Conservation (phyloP, 2,797 vertebrate genomes). For the Enteromius thamalakanensis region DNA sequence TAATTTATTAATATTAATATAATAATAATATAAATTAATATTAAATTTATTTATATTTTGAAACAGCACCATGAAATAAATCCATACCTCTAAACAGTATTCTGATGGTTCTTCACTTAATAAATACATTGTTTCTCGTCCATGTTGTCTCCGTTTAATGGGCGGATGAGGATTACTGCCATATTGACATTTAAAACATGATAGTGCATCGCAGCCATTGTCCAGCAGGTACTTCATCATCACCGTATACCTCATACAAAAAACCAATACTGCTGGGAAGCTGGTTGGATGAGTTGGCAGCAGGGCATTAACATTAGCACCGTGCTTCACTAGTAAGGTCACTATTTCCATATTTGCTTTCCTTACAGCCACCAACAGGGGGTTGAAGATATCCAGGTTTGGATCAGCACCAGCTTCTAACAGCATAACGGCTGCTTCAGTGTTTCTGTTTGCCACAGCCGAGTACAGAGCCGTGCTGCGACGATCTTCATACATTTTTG, state of each 20-base stretch:
- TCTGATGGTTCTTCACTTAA: constrained; percentile 60
- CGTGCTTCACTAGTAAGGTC: constrained; percentile 80
- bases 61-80: not conserved
- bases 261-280: constrained; percentile 87
- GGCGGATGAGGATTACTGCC: constrained; percentile 81
- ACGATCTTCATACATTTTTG: constrained; percentile 85
- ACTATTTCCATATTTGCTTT: constrained; percentile 82
- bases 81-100: constrained; percentile 76
- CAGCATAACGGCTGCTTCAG: constrained; percentile 79
- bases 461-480: constrained; percentile 86
- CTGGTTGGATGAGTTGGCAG: constrained; percentile 82
- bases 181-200: constrained; percentile 85
- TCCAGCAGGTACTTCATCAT: constrained; percentile 88
- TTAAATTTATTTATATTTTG: too few relatives aligned
- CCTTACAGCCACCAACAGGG: constrained; percentile 86
- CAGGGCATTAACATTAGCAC: constrained; percentile 83
- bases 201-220: constrained; percentile 80
- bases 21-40: too few relatives aligned
- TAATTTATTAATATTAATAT: too few relatives aligned
- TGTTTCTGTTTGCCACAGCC: constrained; percentile 84
- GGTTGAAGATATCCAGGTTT: constrained; percentile 86
- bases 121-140: constrained; percentile 62
- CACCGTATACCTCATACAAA: constrained; percentile 80
- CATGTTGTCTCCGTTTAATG: constrained; percentile 33
- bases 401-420: constrained; percentile 86